phyloP scores from a whole-genome alignment of 2,888 invertebrate species.

The Sussaba pulchella region DNA sequence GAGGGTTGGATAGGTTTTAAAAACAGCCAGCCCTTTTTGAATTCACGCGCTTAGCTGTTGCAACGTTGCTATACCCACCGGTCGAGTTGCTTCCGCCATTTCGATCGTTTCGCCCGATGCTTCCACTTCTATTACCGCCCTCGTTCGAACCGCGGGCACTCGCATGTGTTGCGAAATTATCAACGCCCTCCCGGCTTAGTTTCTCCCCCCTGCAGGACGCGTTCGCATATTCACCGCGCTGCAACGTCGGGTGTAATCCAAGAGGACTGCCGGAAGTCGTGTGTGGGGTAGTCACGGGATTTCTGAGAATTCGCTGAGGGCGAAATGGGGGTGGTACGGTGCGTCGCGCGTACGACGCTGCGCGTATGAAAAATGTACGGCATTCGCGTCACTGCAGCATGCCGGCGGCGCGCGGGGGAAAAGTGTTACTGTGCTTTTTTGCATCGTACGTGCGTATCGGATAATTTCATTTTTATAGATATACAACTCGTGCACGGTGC shows the following conservation, averaged over 20 bases:
- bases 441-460: constrained; percentile 22
- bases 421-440: constrained; percentile 4
- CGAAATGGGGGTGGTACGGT: constrained; percentile 29
- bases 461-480: constrained; percentile 15
- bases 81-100: constrained; percentile 59
- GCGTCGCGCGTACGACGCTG: constrained; percentile 19
- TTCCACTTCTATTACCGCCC: constrained; percentile 27
- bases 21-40: constrained; percentile 70
- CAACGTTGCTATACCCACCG: constrained; percentile 42
- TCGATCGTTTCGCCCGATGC: constrained; percentile 31
- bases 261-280: constrained; percentile 66
- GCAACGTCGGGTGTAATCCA: constrained; percentile 26
- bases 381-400: constrained; percentile 13
- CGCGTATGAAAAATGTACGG: constrained; percentile 64
- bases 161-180: constrained; percentile 51
- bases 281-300: constrained; percentile 64
- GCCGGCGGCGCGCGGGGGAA: background rate
- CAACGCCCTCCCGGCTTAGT: background rate
- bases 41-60: constrained; percentile 69
- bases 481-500: background rate
- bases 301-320: constrained; percentile 65
- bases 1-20: constrained; percentile 38
- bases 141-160: constrained; percentile 14
- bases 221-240: background rate
- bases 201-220: constrained; percentile 33